Base-by-base conservation (phyloP, 23 tunicate species). In the Ascidia mentula region DNA sequence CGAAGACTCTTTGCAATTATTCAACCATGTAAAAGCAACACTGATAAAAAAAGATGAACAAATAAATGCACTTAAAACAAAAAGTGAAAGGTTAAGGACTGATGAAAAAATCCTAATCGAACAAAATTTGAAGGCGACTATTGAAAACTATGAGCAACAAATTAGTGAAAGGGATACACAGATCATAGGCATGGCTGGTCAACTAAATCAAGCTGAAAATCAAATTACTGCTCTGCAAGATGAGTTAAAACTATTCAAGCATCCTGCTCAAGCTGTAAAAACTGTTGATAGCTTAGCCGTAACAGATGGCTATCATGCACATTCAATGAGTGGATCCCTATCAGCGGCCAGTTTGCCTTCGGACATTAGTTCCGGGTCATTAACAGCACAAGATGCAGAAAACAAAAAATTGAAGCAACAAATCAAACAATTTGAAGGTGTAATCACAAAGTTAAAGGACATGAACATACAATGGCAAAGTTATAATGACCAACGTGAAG, bases 381-480 rank as follows among this genome's bases (percentile, higher is more conserved):
- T 53, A 9, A 15, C 53, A 9, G 24, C 24, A 3, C 65, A 53
- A 20, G 7, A 6, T 53, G 24, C 22, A 3, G 65, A 53, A 53
- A 53, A 53, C 13, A 53, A 9, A 53, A 26, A 53, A 9, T 53
- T 53, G 65, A 53, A 9, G 24, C 28, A 53, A 53, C 7, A 6
- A 53, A 9, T 53, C 24, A 26, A 9, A 53, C 22, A 53, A 53
- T 28, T 53, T 9, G 24, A 53, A 3, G 4, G 22, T 3, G 24
- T 28, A 3, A 9, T 53, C 24, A 28, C 22, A 6, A 53, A 71
- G 30, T 31, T 71, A 31, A 71, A 71, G 32, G 75, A 71, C 30
- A 71, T 71, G 75, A 71, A 71, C 32, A 71, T 71, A n/a, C 24
- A 71, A 31, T 71, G 75, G 75, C 75, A 71, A 71, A 34, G 18